Percentiles rank a stretch among this genome's conserved stretches.
Conservation (phyloP, 2,888 invertebrate genomes). For the Hyppa rectilinea region DNA sequence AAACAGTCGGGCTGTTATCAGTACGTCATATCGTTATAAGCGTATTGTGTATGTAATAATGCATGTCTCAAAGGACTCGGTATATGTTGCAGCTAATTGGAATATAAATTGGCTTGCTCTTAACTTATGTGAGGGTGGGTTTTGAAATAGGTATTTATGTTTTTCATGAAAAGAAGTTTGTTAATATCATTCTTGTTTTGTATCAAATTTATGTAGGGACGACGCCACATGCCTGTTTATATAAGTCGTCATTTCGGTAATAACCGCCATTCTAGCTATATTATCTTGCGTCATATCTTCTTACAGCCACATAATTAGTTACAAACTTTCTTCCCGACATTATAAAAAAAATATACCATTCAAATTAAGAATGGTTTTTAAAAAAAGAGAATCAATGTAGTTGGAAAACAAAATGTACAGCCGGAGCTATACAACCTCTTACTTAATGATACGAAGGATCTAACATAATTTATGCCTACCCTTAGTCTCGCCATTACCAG, state of each 20-base stretch:
- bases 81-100: slow-evolving; percentile 35
- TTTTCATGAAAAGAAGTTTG: neutral
- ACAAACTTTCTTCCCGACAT: neutral
- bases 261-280: neutral
- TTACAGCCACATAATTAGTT: neutral
- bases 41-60: slow-evolving; percentile 34
- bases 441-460: slow-evolving; percentile 49
- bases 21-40: slow-evolving; percentile 8
- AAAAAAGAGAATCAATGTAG: slow-evolving; percentile 14
- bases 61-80: slow-evolving; percentile 36
- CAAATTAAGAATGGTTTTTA: neutral
- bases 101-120: slow-evolving; percentile 23
- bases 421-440: slow-evolving; percentile 16
- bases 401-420: slow-evolving; percentile 3
- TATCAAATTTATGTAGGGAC: neutral
- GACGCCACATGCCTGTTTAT: neutral
- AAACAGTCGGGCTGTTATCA: neutral
- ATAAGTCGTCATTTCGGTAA: neutral
- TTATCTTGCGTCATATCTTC: neutral
- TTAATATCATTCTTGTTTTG: neutral
- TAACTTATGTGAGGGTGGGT: neutral
- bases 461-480: slow-evolving; percentile 48
- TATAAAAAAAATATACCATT: neutral
- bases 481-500: slow-evolving; percentile 39
- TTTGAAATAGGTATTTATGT: slow-evolving; percentile 7